Percentiles rank a stretch among this genome's conserved stretches.
Evolutionary conservation across 2,888 invertebrate species (phyloP).

Genomic region (Tipula vernalis): DNA sequence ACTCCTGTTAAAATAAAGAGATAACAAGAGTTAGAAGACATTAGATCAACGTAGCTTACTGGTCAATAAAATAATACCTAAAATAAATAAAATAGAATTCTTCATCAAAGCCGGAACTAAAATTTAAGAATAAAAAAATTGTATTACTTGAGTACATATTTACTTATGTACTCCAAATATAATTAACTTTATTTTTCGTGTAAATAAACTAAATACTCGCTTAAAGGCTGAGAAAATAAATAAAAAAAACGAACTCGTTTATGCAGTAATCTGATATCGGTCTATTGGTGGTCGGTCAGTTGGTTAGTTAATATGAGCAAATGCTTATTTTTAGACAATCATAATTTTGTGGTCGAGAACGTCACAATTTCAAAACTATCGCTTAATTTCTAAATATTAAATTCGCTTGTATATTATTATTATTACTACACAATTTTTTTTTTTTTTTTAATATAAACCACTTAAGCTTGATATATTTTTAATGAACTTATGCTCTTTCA

Average conservation of each 20-base stretch:
- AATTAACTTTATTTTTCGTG: neutral
- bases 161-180: neutral
- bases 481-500: neutral
- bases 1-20: too few relatives aligned
- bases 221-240: neutral
- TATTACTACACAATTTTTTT: neutral
- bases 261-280: neutral
- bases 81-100: neutral
- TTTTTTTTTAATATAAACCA: neutral
- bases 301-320: neutral
- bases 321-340: neutral
- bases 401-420: neutral
- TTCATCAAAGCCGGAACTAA: neutral
- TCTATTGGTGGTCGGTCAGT: neutral
- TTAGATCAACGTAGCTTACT: too few relatives aligned
- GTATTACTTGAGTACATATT: neutral
- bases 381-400: neutral
- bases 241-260: neutral
- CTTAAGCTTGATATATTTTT: neutral
- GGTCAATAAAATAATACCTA: neutral
- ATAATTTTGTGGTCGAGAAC: neutral
- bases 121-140: neutral
- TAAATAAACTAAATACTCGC: neutral
- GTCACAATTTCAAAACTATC: neutral
- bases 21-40: too few relatives aligned